These are phyloP conservation scores for Lepus europaeus DNA, from an alignment of 2,113 vertebrate genomes.

Conservation along the genomic window DNA sequence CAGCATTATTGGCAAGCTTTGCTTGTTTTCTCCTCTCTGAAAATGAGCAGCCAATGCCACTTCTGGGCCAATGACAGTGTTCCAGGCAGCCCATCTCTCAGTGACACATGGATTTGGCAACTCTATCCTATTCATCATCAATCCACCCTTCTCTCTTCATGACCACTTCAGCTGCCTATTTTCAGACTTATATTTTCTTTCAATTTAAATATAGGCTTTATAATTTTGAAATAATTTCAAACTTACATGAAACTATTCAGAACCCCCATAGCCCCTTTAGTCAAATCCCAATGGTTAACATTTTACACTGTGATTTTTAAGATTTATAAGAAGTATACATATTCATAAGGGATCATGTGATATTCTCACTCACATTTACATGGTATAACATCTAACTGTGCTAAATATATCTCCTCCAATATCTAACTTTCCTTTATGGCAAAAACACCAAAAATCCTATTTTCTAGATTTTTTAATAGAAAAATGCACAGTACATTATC, in stretches of 20 bases:
- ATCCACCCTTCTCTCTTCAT: not conserved
- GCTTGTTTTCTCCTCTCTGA: not conserved
- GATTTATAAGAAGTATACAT: no score
- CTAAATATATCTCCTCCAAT: no score
- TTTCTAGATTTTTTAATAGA: no score
- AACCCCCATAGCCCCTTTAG: not conserved
- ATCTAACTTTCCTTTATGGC: no score
- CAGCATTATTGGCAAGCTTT: conserved; percentile 11
- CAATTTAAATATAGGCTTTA: not conserved
- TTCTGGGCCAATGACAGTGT: conserved; percentile 10
- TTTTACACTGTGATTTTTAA: not conserved
- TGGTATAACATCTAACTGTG: no score
- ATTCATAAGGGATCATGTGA: no score
- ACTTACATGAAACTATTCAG: not conserved
- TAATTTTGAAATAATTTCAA: conserved; percentile 40
- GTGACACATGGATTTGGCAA: not conserved
- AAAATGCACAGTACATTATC: no score
- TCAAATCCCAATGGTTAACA: not conserved
- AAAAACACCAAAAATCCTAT: no score
- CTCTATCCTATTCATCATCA: not conserved
- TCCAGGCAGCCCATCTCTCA: conserved; percentile 34
- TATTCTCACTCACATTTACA: no score
- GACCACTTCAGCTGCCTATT: not conserved
- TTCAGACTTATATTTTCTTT: conserved; percentile 10
- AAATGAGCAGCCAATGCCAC: conserved; percentile 61